phyloP scores from a whole-genome alignment of 2,888 invertebrate genomes.

The Philereme vetulata region DNA sequence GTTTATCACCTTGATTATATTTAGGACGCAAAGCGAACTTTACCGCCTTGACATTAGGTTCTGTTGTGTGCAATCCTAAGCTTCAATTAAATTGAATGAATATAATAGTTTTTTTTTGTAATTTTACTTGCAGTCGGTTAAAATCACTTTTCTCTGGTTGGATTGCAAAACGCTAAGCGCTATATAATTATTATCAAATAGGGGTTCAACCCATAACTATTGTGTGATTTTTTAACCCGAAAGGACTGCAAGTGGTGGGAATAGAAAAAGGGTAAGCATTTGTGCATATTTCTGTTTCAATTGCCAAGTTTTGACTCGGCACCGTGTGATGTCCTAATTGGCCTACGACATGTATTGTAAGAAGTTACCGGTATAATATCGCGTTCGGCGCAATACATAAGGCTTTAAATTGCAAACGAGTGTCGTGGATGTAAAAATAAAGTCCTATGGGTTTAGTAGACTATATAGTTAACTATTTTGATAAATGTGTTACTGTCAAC shows the following conservation, averaged over 20 bases:
- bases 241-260: slow-evolving; percentile 6
- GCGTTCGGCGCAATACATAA: no score
- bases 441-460: no score
- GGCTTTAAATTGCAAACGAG: no score
- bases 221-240: slow-evolving; percentile 9
- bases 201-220: slow-evolving; percentile 7
- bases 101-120: not conserved
- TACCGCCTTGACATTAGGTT: not conserved
- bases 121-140: not conserved
- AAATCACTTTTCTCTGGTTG: slow-evolving; percentile 1
- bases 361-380: no score
- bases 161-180: slow-evolving; percentile 8
- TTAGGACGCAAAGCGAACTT: slow-evolving; percentile 5
- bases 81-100: slow-evolving; percentile 1
- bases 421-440: no score
- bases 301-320: not conserved
- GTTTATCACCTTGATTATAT: no score
- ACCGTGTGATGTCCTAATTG: no score
- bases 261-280: not conserved
- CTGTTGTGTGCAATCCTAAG: not conserved
- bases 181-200: slow-evolving; percentile 2
- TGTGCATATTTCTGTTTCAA: not conserved
- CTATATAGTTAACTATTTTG: not conserved
- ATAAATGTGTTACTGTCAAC: slow-evolving; percentile 5
- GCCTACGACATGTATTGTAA: no score